phyloP scores from a whole-genome alignment of 2,888 invertebrate genomes.

The Mongoloraphidia duomilia region DNA sequence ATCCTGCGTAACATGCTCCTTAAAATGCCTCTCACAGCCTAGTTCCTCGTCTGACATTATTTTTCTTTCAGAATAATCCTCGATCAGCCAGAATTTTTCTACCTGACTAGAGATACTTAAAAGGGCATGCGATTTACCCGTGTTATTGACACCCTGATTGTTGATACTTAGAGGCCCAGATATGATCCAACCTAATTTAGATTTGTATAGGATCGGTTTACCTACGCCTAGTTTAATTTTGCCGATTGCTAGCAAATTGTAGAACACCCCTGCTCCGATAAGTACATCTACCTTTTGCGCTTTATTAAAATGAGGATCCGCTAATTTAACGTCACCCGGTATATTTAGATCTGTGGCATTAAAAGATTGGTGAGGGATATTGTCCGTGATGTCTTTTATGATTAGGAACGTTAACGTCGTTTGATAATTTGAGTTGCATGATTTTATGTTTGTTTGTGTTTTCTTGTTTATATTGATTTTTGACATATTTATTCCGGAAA shows the following conservation, averaged over 20 bases:
- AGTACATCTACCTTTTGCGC: slow-evolving; percentile 12
- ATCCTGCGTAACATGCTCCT: not conserved
- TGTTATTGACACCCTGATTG: not conserved
- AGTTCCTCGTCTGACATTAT: not conserved
- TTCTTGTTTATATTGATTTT: slow-evolving; percentile 1
- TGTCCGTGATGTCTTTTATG: slow-evolving; percentile 13
- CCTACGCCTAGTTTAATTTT: slow-evolving; percentile 3
- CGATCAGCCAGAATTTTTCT: slow-evolving; percentile 3
- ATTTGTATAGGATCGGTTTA: slow-evolving; percentile 7
- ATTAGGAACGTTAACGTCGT: slow-evolving; percentile 9
- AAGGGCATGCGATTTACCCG: too few relatives aligned
- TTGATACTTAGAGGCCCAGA: slow-evolving; percentile 2
- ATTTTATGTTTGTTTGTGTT: slow-evolving; percentile 5
- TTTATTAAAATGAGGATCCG: slow-evolving; percentile 11
- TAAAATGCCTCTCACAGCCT: slow-evolving; percentile 5
- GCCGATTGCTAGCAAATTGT: slow-evolving; percentile 9
- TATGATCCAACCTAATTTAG: slow-evolving; percentile 13
- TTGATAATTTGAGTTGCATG: slow-evolving; percentile 7
- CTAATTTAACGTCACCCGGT: slow-evolving; percentile 11
- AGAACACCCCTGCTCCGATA: slow-evolving; percentile 12
- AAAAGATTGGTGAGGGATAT: slow-evolving; percentile 10
- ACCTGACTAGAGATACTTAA: not conserved
- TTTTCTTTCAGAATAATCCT: not conserved
- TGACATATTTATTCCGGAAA: slow-evolving; percentile 1
- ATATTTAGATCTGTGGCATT: slow-evolving; percentile 8